Evolutionary conservation across 2,888 invertebrate species (phyloP).

Genomic region (Alitta virens): DNA sequence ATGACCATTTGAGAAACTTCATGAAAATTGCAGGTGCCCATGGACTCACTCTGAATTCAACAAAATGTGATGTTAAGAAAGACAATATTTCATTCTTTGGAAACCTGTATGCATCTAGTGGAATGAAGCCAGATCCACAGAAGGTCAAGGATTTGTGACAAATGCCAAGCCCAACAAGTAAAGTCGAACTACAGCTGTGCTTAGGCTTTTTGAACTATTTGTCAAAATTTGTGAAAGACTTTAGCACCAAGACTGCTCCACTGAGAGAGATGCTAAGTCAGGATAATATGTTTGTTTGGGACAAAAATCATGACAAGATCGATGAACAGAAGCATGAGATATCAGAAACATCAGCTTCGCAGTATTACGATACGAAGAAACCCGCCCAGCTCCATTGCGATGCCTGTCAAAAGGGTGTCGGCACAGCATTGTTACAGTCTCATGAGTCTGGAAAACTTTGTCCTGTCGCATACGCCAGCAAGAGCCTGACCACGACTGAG

Average conservation of each 20-base stretch:
- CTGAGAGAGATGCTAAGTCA: conserved; percentile 22
- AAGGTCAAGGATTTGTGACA: conserved; percentile 19
- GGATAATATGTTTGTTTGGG: conserved; percentile 19
- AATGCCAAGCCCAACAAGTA: conserved; percentile 20
- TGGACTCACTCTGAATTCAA: conserved; percentile 18
- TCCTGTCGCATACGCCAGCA: background rate
- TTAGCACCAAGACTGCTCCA: conserved; percentile 7
- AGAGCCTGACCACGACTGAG: too few species aligned
- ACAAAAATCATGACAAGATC: conserved; percentile 1
- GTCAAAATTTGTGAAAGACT: conserved; percentile 12
- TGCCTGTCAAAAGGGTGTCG: too few species aligned
- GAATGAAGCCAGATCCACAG: conserved; percentile 17
- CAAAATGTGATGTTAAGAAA: conserved; percentile 4
- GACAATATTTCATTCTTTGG: conserved; percentile 20
- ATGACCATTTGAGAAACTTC: background rate
- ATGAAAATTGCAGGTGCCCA: background rate
- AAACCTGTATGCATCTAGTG: conserved; percentile 9
- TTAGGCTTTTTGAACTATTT: conserved; percentile 23
- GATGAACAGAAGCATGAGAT: background rate
- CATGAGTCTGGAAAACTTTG: conserved; percentile 2
- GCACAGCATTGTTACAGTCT: too few species aligned
- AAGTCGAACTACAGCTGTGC: conserved; percentile 23
- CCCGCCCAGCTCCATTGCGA: too few species aligned
- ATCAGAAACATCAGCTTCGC: conserved; percentile 20
- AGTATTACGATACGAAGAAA: too few species aligned